Evolutionary conservation across 1,140 invertebrate species (phyloP).

Genomic region (Calycopis cecrops): DNA sequence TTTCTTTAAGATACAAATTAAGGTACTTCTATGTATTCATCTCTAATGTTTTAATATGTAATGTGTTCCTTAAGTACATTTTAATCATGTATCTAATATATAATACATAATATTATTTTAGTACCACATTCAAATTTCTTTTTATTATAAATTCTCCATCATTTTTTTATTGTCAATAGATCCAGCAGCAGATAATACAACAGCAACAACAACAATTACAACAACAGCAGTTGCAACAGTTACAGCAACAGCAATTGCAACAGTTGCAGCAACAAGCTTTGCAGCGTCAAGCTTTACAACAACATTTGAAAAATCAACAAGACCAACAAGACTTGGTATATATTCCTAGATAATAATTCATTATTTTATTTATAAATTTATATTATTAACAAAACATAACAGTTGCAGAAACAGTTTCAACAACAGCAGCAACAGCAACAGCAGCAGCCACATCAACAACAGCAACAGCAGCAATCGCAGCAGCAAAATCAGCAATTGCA

Average conservation of each 20-base stretch:
- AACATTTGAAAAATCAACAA: slow-evolving; percentile 64
- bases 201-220: slow-evolving; percentile 58
- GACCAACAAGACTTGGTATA: slow-evolving; percentile 51
- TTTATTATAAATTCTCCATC: too few species aligned
- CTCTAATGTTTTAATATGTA: too few species aligned
- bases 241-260: slow-evolving; percentile 70
- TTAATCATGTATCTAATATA: too few species aligned
- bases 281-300: slow-evolving; percentile 61
- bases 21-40: too few species aligned
- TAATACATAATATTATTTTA: too few species aligned
- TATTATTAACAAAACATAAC: background rate
- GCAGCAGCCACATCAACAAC: slow-evolving; percentile 39
- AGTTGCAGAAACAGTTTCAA: slow-evolving; percentile 58
- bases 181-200: slow-evolving; percentile 51
- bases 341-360: background rate
- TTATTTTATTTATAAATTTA: background rate
- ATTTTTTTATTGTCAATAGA: slow-evolving; percentile 20
- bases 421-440: slow-evolving; percentile 48
- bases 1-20: too few species aligned
- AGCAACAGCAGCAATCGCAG: slow-evolving; percentile 43
- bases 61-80: too few species aligned
- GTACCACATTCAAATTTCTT: too few species aligned
- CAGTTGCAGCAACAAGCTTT: slow-evolving; percentile 65
- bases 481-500: slow-evolving; percentile 44
- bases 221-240: slow-evolving; percentile 69